These are phyloP conservation scores for Scortum barcoo DNA, from an alignment of 2,113 vertebrate species.

Conservation along the genomic window DNA sequence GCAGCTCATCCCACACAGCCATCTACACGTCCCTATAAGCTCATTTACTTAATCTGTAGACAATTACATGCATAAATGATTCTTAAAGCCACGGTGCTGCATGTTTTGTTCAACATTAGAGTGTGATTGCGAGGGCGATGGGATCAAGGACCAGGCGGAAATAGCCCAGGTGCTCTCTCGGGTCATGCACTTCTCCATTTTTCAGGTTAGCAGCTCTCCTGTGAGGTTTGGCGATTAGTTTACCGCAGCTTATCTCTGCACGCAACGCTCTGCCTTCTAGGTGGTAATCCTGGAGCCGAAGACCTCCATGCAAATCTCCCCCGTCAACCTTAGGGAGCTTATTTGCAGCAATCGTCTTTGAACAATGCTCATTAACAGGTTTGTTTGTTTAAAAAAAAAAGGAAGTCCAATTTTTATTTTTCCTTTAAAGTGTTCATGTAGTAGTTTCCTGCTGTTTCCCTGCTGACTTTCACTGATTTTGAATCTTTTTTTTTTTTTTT, in stretches of 20 bases:
- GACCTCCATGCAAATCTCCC: constrained; percentile 40
- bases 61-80: background rate
- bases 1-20: background rate
- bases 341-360: constrained; percentile 38
- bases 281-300: constrained; percentile 32
- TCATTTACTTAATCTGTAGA: background rate
- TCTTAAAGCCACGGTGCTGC: background rate
- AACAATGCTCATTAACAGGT: constrained; percentile 30
- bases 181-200: background rate
- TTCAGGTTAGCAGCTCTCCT: constrained; percentile 12
- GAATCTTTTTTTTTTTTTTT: background rate
- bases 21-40: background rate
- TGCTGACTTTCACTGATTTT: background rate
- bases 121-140: background rate
- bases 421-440: background rate
- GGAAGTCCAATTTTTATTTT: background rate
- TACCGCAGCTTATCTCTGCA: constrained; percentile 31
- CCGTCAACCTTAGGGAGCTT: constrained; percentile 30
- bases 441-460: background rate
- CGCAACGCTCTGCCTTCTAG: constrained; percentile 15
- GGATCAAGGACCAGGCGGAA: background rate
- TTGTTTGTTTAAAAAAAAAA: background rate
- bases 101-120: background rate
- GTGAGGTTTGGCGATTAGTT: constrained; percentile 36
- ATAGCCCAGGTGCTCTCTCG: background rate